Percentiles rank a stretch among this genome's conserved stretches.
Evolutionary conservation across 1,140 invertebrate genomes (phyloP).

Genomic region (Pogonomyrmex californicus): DNA sequence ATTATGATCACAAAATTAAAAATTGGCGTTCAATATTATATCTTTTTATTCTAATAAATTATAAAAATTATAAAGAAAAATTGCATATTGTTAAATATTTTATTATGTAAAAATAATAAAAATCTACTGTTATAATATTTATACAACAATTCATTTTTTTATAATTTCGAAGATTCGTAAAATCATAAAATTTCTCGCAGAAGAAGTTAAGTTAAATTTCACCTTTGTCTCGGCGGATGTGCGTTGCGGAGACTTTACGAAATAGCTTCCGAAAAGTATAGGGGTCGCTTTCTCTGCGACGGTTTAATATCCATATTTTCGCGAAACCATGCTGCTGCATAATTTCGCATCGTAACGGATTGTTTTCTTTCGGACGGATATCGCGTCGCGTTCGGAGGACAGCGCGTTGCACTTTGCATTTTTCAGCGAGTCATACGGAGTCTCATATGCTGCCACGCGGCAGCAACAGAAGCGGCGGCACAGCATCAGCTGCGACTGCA

Average conservation of each 20-base stretch:
- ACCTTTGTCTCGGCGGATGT: not conserved
- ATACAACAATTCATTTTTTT: not conserved
- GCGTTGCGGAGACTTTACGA: slow-evolving; percentile 12
- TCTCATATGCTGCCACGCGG: slow-evolving; percentile 34
- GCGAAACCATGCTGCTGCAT: not conserved
- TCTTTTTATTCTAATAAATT: too few relatives aligned
- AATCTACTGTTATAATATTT: not conserved
- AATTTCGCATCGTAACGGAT: slow-evolving; percentile 53
- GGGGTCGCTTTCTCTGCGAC: not conserved
- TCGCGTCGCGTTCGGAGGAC: slow-evolving; percentile 21
- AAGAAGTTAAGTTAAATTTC: slow-evolving; percentile 7
- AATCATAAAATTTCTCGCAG: not conserved
- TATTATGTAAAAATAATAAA: not conserved
- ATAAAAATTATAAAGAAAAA: too few relatives aligned
- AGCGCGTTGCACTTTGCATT: slow-evolving; percentile 42
- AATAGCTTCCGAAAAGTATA: slow-evolving; percentile 12
- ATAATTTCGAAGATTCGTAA: not conserved
- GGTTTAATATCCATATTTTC: slow-evolving; percentile 55
- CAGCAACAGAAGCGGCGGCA: not conserved
- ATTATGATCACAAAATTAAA: too few relatives aligned
- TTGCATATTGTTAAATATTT: too few relatives aligned
- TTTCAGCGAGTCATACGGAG: slow-evolving; percentile 42
- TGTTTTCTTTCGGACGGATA: slow-evolving; percentile 41
- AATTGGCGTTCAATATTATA: too few relatives aligned
- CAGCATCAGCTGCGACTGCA: slow-evolving; percentile 23